Evolutionary conservation across 2,113 vertebrate genomes (phyloP), one percentile per base, ranked within the genome.

Genomic region (Nothobranchius furzeri): DNA sequence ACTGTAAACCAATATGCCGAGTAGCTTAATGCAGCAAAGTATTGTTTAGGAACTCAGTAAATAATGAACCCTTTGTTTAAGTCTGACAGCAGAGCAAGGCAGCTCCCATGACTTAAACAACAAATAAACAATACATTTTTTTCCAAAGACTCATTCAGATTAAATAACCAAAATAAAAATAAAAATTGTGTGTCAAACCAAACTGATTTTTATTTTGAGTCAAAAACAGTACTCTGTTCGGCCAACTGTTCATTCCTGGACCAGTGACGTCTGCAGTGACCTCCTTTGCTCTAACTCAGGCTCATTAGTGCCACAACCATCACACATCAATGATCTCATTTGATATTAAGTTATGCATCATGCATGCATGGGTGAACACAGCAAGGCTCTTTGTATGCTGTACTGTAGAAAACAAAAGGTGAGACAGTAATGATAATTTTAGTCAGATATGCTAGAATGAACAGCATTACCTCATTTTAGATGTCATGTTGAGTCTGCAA

Each of bases 291-390:
- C 35, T 55, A 17, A 30, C 56, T 60, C 30, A 30, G 30, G 30
- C 30, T 30, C 42, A 55, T 69, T 73, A 79, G 67, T 35, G 20
- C 11, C 36, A 49, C 11, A 66, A 75, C 68, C 64, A 79, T 73
- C 57, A 66, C 61, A 80, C 65, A 70, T 73, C 69, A 77, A 66
- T 76, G 72, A 85, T 82, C 74, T 73, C 62, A 84, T 85, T 73
- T 71, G 62, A 42, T 75, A n/a, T 81, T 59, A 71, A 70, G 81
- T 47, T 75, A 64, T 76, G 73, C 57, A 71, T 84, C 49, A 74
- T 71, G 55, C 48, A 64, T 69, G 72, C 75, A 68, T 70, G 81
- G 52, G 42, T 75, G 74, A 70, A 64, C 45, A 64, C 30, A 30
- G 30, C 30, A 30, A 30, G 30, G 30, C 30, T 67, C 63, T 78